Conservation (phyloP, 2,113 vertebrate species). For the Psammodynastes pulverulentus region DNA sequence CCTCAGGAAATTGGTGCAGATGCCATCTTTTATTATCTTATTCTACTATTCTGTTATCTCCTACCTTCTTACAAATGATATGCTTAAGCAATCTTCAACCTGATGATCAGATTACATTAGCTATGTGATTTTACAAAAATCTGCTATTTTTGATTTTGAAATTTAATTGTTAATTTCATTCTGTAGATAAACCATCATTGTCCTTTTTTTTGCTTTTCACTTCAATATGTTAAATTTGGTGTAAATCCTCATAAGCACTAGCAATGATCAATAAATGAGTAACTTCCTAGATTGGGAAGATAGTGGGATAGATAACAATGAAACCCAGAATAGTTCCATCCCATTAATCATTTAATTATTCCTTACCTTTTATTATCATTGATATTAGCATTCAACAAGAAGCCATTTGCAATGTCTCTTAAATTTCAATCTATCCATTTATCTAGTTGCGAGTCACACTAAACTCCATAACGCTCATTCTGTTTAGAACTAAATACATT, state of each 20-base stretch:
- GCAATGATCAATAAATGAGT: background rate
- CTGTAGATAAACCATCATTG: background rate
- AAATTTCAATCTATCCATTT: background rate
- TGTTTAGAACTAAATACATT: background rate
- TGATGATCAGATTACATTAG: background rate
- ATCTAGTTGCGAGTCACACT: background rate
- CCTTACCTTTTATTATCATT: background rate
- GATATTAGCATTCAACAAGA: conserved; percentile 13
- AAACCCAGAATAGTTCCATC: background rate
- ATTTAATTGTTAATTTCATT: background rate
- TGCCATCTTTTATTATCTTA: background rate
- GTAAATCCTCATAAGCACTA: background rate
- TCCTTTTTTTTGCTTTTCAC: background rate
- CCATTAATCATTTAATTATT: background rate
- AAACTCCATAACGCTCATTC: background rate
- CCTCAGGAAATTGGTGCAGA: background rate
- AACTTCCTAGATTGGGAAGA: background rate
- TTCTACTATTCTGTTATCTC: too few relatives aligned
- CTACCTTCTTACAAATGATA: background rate
- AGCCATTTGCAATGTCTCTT: background rate
- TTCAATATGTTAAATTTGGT: background rate
- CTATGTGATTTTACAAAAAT: background rate
- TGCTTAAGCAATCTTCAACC: background rate
- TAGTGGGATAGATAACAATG: background rate
- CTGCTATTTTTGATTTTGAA: background rate